Evolutionary conservation across 1,140 invertebrate species (phyloP), one percentile per base, ranked within the genome.

Genomic region (Zaprionus inermis): DNA sequence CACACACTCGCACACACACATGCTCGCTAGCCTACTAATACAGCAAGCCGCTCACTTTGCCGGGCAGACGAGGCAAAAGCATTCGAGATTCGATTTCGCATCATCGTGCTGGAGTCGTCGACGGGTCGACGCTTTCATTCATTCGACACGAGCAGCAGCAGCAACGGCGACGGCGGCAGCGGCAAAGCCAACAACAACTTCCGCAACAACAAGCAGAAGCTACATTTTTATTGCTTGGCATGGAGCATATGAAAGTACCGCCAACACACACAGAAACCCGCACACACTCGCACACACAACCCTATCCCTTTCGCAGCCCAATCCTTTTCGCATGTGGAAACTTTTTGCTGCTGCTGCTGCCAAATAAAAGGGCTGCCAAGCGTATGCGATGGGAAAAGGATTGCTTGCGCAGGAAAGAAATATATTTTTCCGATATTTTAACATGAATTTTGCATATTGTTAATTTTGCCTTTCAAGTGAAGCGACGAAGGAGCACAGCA

Each of bases 361-460:
- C 59, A 44, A 74, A 81, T 78, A 70, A 72, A 64, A 60, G 56
- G 55, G 38, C 60, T 28, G 55, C 24, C 24, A 68, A 14, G 54
- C 56, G 30, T 18, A 32, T 67, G 65, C 56, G 64, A 75, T 64
- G 75, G 61, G 10, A 49, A 82, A 88, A 86, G 79, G 84, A 82
- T 88, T 88, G 83, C 83, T 75, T 69, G 84, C 54, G 67, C 73
- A 83, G 73, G 66, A 88, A 79, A 88, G 84, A 88, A 78, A 88
- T 88, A 88, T 88, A 88, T 88, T 88, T 88, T 88, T 88, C 84
- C 84, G 83, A 88, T 89, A 88, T 88, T 89, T 88, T 88, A 89
- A 89, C 83, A 88, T 88, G 84, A 88, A 88, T 88, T 88, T 88
- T 88, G 84, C 84, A 88, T 88, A 88, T 88, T 88, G 83, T 88